Conservation (phyloP, 1,140 invertebrate species). For the roundworm (Caenorhabditis elegans) region DNA sequence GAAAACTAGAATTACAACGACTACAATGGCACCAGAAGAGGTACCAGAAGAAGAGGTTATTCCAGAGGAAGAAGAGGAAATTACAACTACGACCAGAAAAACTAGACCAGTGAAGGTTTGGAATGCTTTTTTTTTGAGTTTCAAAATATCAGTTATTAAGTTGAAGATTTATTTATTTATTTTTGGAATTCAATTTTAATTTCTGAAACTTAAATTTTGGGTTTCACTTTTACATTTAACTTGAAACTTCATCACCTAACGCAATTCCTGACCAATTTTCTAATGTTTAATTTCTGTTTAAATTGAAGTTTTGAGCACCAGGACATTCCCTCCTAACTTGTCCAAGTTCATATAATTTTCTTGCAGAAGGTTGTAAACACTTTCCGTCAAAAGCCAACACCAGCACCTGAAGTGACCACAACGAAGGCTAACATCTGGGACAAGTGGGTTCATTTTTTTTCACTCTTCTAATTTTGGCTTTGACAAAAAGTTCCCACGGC, state of each 20-base stretch:
- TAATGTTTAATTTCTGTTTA: too few species aligned
- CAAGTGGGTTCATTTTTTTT: slow-evolving; percentile 30
- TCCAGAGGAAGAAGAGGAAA: slow-evolving; percentile 35
- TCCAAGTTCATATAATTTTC: not conserved
- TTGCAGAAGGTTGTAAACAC: slow-evolving; percentile 10
- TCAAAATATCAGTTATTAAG: not conserved
- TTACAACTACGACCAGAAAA: not conserved
- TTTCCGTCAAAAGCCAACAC: slow-evolving; percentile 32
- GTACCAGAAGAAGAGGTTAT: not conserved
- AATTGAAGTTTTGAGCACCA: not conserved
- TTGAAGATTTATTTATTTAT: too few species aligned
- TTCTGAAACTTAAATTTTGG: too few species aligned
- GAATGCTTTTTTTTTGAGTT: not conserved
- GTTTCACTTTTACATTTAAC: too few species aligned
- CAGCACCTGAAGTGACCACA: slow-evolving; percentile 27
- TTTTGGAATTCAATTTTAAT: too few species aligned
- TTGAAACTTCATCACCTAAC: too few species aligned
- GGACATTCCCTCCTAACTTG: not conserved
- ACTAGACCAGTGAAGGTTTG: not conserved
- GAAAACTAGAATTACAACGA: slow-evolving; percentile 31
- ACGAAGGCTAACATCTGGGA: slow-evolving; percentile 52
- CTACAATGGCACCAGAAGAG: slow-evolving; percentile 8
- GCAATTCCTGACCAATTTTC: too few species aligned
- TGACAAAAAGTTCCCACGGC: slow-evolving; percentile 3
- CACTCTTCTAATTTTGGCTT: not conserved